phyloP scores from a whole-genome alignment of 2,888 invertebrate species.

The Pseudoips prasinana region DNA sequence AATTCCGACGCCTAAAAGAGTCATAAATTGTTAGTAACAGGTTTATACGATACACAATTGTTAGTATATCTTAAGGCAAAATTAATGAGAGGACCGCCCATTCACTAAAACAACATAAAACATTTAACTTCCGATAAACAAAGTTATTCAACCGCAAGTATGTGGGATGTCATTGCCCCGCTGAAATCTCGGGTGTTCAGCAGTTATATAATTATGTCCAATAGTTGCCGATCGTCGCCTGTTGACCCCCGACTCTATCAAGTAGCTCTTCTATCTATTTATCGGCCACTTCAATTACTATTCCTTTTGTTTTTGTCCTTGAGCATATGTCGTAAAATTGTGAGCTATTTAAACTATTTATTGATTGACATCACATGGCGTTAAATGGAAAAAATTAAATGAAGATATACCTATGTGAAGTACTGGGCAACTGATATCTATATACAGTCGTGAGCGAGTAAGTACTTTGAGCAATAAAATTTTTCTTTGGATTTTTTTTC shows the following conservation, averaged over 20 bases:
- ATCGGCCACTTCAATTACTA: conserved; percentile 62
- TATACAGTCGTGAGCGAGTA: too few species aligned
- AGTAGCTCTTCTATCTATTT: conserved; percentile 65
- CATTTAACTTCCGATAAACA: too few species aligned
- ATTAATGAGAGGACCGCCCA: too few species aligned
- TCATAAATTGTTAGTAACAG: too few species aligned
- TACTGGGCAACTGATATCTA: conserved; percentile 13
- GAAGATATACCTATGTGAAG: conserved; percentile 2
- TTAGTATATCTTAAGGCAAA: too few species aligned
- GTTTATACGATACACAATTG: too few species aligned
- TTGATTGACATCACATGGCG: conserved; percentile 36
- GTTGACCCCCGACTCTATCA: conserved; percentile 64
- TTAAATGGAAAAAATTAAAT: conserved; percentile 19
- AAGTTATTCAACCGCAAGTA: not conserved
- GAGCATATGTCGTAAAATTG: conserved; percentile 42
- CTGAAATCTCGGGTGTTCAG: conserved; percentile 69
- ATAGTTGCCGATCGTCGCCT: conserved; percentile 57
- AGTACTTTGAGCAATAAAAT: too few species aligned
- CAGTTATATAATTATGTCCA: conserved; percentile 65
- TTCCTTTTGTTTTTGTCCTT: conserved; percentile 53
- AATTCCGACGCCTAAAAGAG: too few species aligned
- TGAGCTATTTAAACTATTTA: conserved; percentile 32
- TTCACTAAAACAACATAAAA: too few species aligned
- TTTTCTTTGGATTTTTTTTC: too few species aligned
- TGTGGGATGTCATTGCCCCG: conserved; percentile 59